These are phyloP conservation scores for Clarias platycephalus DNA, from an alignment of 2,797 vertebrate species.

Conservation along the genomic window DNA sequence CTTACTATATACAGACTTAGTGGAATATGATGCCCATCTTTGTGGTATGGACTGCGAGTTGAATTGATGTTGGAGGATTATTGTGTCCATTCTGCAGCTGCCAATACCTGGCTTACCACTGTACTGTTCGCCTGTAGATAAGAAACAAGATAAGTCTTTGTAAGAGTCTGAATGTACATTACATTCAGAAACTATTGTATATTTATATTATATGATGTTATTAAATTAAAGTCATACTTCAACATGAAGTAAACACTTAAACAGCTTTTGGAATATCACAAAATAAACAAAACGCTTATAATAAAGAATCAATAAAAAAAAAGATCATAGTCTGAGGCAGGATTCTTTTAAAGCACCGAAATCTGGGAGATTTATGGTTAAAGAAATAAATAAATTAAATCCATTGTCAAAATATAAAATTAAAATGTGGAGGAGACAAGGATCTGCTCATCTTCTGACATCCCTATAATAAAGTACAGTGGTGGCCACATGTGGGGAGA, in stretches of 20 bases:
- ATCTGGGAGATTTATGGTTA: not conserved
- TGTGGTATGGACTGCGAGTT: not conserved
- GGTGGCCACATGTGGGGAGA: not conserved
- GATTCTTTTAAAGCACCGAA: not conserved
- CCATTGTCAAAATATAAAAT: not conserved
- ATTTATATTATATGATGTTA: not conserved
- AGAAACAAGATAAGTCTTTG: not conserved
- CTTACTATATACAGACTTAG: not conserved
- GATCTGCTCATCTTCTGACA: not conserved
- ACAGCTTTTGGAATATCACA: not conserved
- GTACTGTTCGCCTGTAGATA: not conserved
- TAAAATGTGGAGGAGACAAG: not conserved
- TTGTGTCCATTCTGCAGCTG: not conserved
- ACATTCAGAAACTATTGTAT: not conserved
- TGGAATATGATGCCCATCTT: not conserved
- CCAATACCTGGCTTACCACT: not conserved
- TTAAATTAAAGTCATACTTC: not conserved
- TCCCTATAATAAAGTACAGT: not conserved
- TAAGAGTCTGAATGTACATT: not conserved
- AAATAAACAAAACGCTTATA: not conserved
- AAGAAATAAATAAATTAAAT: not conserved
- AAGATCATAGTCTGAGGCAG: not conserved
- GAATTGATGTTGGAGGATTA: slow-evolving; percentile 9
- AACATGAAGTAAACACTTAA: not conserved
- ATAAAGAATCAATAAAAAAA: not conserved